phyloP scores from a whole-genome alignment of 2,888 invertebrate species.

The Dasysyrphus albostriatus region DNA sequence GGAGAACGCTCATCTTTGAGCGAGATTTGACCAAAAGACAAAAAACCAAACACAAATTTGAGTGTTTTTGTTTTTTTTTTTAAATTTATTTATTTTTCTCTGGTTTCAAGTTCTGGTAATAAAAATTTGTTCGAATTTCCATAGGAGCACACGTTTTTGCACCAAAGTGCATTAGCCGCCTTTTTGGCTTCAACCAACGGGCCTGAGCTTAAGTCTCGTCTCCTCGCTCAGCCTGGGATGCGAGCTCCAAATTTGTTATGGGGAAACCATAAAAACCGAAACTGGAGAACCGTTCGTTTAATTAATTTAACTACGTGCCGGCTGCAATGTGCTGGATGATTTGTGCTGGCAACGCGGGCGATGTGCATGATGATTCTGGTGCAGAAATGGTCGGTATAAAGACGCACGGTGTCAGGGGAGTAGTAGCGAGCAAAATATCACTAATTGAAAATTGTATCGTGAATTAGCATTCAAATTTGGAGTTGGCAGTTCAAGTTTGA shows the following conservation, averaged over 20 bases:
- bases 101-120: conserved; percentile 63
- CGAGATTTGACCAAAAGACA: conserved; percentile 60
- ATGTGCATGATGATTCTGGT: not conserved
- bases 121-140: conserved; percentile 75
- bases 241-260: conserved; percentile 70
- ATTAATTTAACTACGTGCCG: conserved; percentile 76
- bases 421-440: conserved; percentile 60
- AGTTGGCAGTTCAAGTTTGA: conserved; percentile 58
- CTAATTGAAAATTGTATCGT: conserved; percentile 75
- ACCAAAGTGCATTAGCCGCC: conserved; percentile 67
- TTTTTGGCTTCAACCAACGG: conserved; percentile 18
- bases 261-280: conserved; percentile 67
- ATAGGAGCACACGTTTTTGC: conserved; percentile 74
- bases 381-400: not conserved
- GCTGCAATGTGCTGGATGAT: conserved; percentile 62
- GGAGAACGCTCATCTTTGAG: conserved; percentile 48
- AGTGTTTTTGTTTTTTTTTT: conserved; percentile 19
- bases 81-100: conserved; percentile 28
- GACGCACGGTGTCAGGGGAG: not conserved
- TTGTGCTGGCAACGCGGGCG: conserved; percentile 37
- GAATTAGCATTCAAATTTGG: conserved; percentile 76
- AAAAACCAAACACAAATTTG: conserved; percentile 29
- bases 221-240: conserved; percentile 29
- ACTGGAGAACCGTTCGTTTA: conserved; percentile 74
- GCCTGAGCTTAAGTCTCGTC: conserved; percentile 1